A percentile compares a stretch with the other conserved stretches of the same genome.
phyloP scores from a whole-genome alignment of 2,888 invertebrate species.

The Dasysyrphus tricinctus region DNA sequence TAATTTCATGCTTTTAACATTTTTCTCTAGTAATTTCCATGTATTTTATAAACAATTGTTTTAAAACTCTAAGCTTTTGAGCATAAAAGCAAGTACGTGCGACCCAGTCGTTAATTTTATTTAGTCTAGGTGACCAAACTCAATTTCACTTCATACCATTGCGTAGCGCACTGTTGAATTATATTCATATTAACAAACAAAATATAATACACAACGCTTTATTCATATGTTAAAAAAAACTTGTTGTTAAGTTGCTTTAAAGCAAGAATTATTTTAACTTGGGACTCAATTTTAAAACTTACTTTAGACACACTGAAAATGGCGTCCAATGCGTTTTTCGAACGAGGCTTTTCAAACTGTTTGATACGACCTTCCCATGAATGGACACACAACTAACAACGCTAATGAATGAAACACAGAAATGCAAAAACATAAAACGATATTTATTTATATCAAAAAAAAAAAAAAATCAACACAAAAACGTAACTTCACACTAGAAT shows the following conservation, averaged over 20 bases:
- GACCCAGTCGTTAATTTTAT: no score
- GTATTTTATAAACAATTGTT: no score
- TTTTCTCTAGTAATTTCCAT: no score
- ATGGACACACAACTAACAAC: conserved; percentile 18
- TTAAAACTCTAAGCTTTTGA: no score
- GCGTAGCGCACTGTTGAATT: background rate
- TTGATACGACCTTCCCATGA: conserved; percentile 9
- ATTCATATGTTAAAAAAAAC: background rate
- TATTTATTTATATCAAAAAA: background rate
- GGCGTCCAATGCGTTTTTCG: background rate
- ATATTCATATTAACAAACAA: conserved; percentile 12
- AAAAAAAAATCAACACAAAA: background rate
- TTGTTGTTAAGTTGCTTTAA: background rate
- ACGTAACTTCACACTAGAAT: background rate
- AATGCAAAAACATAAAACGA: background rate
- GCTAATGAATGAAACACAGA: conserved; percentile 14
- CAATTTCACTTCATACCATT: background rate
- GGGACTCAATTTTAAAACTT: conserved; percentile 12
- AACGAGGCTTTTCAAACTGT: conserved; percentile 1
- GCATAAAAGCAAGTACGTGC: no score
- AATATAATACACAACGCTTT: background rate
- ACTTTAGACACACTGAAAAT: conserved; percentile 20
- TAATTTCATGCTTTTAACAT: no score
- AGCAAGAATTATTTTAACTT: background rate
- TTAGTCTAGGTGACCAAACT: background rate